Conservation (phyloP, 2,113 vertebrate species). For the Colaptes auratus region DNA sequence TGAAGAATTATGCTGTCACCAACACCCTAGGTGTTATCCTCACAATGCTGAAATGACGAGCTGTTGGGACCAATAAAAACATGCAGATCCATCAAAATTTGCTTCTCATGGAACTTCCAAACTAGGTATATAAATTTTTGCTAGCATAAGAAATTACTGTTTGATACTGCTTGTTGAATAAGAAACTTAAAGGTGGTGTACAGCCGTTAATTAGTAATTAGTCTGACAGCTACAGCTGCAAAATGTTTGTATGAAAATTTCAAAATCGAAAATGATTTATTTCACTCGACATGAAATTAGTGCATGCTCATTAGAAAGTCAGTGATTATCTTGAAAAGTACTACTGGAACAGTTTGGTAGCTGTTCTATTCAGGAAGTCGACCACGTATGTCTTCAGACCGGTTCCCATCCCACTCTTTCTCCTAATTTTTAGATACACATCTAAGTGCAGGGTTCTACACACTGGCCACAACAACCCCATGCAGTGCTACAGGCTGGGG, state of each 20-base stretch:
- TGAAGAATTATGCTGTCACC: rapidly evolving
- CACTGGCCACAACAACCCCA: too few relatives aligned
- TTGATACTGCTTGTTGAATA: slow-evolving; percentile 23
- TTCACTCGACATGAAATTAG: slow-evolving; percentile 62
- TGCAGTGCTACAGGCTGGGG: too few relatives aligned
- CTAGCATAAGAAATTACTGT: slow-evolving; percentile 2
- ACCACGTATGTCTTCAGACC: neutral
- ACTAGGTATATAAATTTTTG: too few relatives aligned
- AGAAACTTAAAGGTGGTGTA: slow-evolving; percentile 42
- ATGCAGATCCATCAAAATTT: neutral
- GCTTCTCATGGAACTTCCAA: neutral
- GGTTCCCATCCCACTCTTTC: neutral
- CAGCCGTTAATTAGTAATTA: slow-evolving; percentile 69
- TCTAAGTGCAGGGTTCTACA: too few relatives aligned
- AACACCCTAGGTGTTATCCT: neutral
- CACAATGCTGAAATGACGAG: neutral
- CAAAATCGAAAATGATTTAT: slow-evolving; percentile 69
- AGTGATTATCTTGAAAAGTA: slow-evolving; percentile 33
- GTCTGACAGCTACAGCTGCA: slow-evolving; percentile 67
- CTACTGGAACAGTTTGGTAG: neutral
- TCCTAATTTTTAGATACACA: neutral
- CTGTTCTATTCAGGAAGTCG: neutral
- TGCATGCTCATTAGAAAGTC: slow-evolving; percentile 53
- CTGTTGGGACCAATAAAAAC: neutral
- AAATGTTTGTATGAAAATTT: slow-evolving; percentile 70